Evolutionary conservation across 92 coral and sea anemone genomes (phyloP), one percentile per base, ranked within the genome.

Genomic region (Zoanthus sociatus): DNA sequence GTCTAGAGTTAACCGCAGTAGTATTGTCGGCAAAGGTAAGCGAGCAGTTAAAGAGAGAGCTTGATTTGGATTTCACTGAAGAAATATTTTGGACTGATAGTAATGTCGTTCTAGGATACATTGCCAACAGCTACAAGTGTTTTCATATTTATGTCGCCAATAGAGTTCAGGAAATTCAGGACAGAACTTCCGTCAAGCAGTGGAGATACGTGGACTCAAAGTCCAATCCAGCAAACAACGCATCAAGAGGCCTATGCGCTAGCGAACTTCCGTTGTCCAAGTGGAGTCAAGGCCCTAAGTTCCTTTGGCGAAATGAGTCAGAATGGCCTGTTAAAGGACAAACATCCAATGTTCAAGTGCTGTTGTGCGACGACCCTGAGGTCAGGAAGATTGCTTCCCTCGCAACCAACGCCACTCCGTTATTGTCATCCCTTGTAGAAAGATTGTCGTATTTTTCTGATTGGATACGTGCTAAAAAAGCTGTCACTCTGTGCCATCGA

Each of bases 391-490:
- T 30, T 10, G 15, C 47, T 4, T 8, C 47, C 21, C 15, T 56
- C 11, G 50, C 71, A 7, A 56, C 84, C 18, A 6, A 67, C 30
- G 7, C 47, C 9, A 20, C 71, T 10, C 30, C 21, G 7, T 7
- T 48, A 0, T 79, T 37, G 66, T 26, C 84, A 4, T 6, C 21
- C 44, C 47, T 74, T 26, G 17, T 33, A 17, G 74, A 74, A 37
- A 84, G 89, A 33, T 47, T 86, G 7, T 13, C 76, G 18, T 61
- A 64, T 20, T 87, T 87, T 55, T 77, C 90, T 63, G 45, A 47
- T 18, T 87, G 90, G 90, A 45, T 77, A 37, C 42, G 42, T 7
- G 90, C 71, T 26, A 87, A 87, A 33, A 68, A 63, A 4, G 90
- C 90, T 9, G 66, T 87, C 10, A 86, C 90, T 12, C 4, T 79